These are phyloP conservation scores for Spinus olivaceus DNA, from an alignment of 2,797 vertebrate genomes.

Conservation along the genomic window DNA sequence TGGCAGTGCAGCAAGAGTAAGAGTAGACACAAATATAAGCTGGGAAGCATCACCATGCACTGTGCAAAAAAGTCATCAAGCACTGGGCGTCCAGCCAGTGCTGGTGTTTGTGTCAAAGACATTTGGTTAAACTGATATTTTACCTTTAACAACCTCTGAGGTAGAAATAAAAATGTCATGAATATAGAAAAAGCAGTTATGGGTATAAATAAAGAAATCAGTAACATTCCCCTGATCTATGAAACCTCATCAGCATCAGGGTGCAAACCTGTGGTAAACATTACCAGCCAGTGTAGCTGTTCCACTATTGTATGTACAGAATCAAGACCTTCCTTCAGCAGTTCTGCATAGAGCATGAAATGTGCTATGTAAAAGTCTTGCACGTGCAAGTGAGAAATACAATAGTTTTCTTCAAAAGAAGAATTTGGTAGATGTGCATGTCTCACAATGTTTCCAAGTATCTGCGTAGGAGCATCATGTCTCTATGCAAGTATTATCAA, in stretches of 20 bases:
- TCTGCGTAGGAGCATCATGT: fast-evolving
- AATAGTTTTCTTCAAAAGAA: not conserved
- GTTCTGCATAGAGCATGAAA: not conserved
- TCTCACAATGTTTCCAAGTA: not conserved
- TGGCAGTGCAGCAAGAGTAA: not conserved
- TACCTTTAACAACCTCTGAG: not conserved
- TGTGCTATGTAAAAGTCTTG: not conserved
- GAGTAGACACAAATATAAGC: not conserved
- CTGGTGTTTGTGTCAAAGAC: not conserved
- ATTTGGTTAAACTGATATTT: not conserved
- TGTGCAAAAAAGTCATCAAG: not conserved
- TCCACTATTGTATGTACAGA: not conserved
- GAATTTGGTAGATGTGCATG: not conserved
- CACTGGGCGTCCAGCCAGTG: not conserved
- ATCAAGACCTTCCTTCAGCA: not conserved
- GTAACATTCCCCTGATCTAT: not conserved
- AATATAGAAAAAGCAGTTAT: not conserved
- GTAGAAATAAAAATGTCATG: not conserved
- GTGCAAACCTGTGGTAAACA: not conserved
- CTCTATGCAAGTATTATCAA: not conserved
- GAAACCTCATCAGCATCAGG: not conserved
- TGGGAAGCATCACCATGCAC: not conserved
- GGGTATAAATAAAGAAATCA: not conserved
- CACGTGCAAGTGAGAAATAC: not conserved
- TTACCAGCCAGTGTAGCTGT: not conserved